Conservation (phyloP, 2,113 vertebrate genomes). For the Colistium nudipinnis region DNA sequence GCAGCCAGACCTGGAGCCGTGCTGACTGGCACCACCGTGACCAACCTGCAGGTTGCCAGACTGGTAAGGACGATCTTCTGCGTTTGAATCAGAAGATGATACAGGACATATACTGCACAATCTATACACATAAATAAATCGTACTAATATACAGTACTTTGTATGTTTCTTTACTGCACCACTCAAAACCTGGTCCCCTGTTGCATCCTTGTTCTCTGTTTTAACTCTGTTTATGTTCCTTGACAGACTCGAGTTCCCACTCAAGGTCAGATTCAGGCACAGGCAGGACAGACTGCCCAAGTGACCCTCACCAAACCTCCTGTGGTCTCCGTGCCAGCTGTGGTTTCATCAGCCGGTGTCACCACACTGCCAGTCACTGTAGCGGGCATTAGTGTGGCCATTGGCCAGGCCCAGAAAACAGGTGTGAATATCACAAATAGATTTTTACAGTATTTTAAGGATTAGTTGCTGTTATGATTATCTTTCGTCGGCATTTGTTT, state of each 20-base stretch:
- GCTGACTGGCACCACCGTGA: constrained; percentile 86
- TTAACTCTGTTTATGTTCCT: neutral
- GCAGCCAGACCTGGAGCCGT: constrained; percentile 87
- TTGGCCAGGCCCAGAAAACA: constrained; percentile 87
- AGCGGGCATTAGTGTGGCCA: constrained; percentile 89
- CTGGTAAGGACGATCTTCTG: constrained; percentile 90
- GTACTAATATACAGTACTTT: neutral
- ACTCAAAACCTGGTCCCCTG: neutral
- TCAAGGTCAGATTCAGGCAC: constrained; percentile 85
- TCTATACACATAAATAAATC: neutral
- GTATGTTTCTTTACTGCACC: neutral
- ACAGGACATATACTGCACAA: neutral
- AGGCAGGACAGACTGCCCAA: constrained; percentile 85
- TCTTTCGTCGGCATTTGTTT: no score
- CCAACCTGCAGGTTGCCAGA: constrained; percentile 91
- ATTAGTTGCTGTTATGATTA: neutral
- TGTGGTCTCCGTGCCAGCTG: constrained; percentile 88
- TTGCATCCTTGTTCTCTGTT: neutral
- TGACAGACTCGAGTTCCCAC: constrained; percentile 85
- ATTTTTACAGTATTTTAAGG: neutral
- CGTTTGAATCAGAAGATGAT: neutral
- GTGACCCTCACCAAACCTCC: constrained; percentile 91
- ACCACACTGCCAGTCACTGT: constrained; percentile 89
- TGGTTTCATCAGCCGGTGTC: constrained; percentile 89
- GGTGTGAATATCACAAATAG: constrained; percentile 64